Base-by-base conservation (phyloP, 1,140 invertebrate genomes). In the fruit fly (Drosophila melanogaster) region DNA sequence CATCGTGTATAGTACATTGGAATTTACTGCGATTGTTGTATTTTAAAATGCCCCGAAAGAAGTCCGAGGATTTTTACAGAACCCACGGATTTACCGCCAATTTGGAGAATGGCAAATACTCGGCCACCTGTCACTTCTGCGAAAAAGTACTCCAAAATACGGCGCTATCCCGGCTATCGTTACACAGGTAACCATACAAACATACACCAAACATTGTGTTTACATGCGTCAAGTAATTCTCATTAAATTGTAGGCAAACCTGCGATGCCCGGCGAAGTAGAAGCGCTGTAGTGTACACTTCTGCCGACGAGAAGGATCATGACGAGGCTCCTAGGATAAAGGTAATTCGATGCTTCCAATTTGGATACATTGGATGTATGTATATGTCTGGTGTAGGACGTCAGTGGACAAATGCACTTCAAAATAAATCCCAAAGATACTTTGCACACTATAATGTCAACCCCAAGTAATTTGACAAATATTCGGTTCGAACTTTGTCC, bases 1-100 rank as follows among this genome's bases (percentile, higher is more conserved):
- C 44, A 3, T n/a, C 24, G 17, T 33, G 40, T 44, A 46, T 22
- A n/a, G 22, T 50, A 35, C 30, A 51, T 51, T 17, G 11, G 1
- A 12, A 19, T 35, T 51, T 51, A 35, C 3, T 4, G 17, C 30
- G 4, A 3, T 12, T 19, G 12, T 19, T 35, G 24, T 26, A 17
- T 30, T 15, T 19, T n/a, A 64, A 65, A 66, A 76, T 76, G 72
- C 72, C 72, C 47, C 60, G 72, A 26, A 76, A 76, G 10, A 76
- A 75, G 37, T 58, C 60, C 0, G 72, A 76, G n/a, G 40, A 47
- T 11, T 76, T 76, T 76, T 76, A 76, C 38, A 66, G 38, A 17
- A 22, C n/a, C 12, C 53, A 75, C 2, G 71, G 60, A 3, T 76
- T 76, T 26, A 66, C 61, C 11, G 35, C 72, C 19, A 58, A 65